phyloP scores from a whole-genome alignment of 2,797 vertebrate species.

The Mionectes olivaceus region DNA sequence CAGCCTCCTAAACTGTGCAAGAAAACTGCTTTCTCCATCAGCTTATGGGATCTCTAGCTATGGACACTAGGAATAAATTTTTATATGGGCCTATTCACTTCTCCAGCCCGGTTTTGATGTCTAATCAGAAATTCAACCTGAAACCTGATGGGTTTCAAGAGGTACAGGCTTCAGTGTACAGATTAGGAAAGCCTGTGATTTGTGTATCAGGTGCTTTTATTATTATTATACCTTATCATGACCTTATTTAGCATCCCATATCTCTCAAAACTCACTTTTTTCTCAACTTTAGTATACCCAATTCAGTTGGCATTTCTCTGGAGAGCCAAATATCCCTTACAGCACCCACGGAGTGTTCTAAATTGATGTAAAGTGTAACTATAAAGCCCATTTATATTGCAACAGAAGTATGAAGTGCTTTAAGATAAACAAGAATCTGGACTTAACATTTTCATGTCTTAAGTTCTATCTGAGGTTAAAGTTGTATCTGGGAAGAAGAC shows the following conservation, averaged over 20 bases:
- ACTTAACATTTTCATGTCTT: background rate
- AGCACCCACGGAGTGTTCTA: background rate
- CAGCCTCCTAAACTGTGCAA: background rate
- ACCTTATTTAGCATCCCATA: background rate
- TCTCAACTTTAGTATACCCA: background rate
- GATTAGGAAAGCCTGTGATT: background rate
- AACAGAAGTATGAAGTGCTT: background rate
- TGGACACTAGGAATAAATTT: background rate
- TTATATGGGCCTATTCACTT: too few relatives aligned
- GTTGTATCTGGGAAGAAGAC: background rate
- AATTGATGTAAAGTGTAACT: background rate
- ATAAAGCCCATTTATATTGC: background rate
- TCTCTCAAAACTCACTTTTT: background rate
- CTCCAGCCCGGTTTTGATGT: background rate
- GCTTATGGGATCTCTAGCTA: background rate
- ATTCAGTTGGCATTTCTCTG: background rate
- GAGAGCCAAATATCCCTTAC: background rate
- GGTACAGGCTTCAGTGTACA: background rate
- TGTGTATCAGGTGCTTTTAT: background rate
- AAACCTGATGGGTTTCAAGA: background rate
- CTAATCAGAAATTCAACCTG: background rate
- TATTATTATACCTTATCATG: background rate
- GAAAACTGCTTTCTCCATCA: background rate
- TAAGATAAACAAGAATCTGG: background rate
- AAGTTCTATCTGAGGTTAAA: background rate